Conservation (phyloP, 2,888 invertebrate genomes). For the Venusia cambrica region DNA sequence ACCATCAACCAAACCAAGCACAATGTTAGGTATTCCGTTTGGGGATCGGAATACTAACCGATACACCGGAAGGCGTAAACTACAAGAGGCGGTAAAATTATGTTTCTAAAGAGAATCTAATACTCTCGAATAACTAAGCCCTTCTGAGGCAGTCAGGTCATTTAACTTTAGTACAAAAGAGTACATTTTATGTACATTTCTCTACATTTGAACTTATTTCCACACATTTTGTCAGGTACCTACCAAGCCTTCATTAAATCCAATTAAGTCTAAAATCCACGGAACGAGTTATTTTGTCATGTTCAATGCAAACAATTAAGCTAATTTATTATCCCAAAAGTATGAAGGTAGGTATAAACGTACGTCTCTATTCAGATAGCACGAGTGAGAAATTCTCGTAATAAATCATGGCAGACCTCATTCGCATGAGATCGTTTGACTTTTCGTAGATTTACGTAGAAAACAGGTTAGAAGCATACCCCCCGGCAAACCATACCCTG, state of each 20-base stretch:
- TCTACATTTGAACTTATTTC: no score
- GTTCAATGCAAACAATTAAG: conserved; percentile 12
- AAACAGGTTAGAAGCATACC: not conserved
- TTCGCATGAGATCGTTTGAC: conserved; percentile 17
- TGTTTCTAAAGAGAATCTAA: no score
- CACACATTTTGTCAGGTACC: conserved; percentile 3
- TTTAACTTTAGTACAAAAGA: no score
- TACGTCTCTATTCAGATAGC: conserved; percentile 16
- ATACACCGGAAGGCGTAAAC: no score
- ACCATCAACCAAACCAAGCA: no score
- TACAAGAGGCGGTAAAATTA: no score
- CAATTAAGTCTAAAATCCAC: conserved; percentile 3
- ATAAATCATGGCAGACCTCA: conserved; percentile 21
- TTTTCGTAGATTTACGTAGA: conserved; percentile 3
- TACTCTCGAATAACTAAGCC: no score
- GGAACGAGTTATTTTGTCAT: conserved; percentile 14
- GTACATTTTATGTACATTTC: no score
- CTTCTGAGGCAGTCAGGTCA: no score
- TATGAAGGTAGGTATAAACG: no score
- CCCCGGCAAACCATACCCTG: not conserved
- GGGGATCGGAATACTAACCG: no score
- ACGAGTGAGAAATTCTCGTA: conserved; percentile 15
- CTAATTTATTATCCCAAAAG: conserved; percentile 11
- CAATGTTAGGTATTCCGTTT: no score
- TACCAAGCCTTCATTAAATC: conserved; percentile 1